phyloP scores from a whole-genome alignment of 2,113 vertebrate species.

The Meleagris gallopavo region DNA sequence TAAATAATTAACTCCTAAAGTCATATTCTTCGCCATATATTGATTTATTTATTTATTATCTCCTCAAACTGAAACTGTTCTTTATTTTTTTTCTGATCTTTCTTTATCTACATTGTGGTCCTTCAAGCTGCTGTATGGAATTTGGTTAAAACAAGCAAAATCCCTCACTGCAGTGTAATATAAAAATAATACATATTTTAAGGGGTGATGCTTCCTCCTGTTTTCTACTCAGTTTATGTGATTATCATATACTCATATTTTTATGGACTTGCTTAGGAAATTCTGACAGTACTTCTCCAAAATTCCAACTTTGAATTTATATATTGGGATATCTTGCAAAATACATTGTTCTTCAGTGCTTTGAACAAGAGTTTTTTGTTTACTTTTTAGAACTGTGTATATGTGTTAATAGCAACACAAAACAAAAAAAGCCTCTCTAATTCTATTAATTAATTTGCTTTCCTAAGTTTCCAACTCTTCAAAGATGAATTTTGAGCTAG shows the following conservation, averaged over 20 bases:
- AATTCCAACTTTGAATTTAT: neutral
- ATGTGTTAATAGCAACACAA: neutral
- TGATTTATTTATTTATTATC: neutral
- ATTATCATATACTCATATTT: neutral
- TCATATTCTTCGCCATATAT: neutral
- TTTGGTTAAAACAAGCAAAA: neutral
- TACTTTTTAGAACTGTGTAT: neutral
- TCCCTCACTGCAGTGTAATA: fast-evolving
- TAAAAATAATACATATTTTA: neutral
- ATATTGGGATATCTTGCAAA: neutral
- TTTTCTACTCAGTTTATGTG: neutral
- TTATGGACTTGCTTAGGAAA: neutral
- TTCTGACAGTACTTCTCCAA: neutral
- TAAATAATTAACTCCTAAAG: slow-evolving; percentile 57
- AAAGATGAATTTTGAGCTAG: neutral
- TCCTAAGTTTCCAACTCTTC: neutral
- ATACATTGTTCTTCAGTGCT: neutral
- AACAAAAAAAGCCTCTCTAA: neutral
- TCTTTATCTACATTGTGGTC: neutral
- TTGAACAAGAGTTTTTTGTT: neutral
- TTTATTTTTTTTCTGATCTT: neutral
- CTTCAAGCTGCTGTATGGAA: neutral
- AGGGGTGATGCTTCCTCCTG: neutral
- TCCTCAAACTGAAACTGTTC: neutral
- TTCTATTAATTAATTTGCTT: neutral